Conservation (phyloP, 2,797 vertebrate species). For the Protonibea diacanthus region DNA sequence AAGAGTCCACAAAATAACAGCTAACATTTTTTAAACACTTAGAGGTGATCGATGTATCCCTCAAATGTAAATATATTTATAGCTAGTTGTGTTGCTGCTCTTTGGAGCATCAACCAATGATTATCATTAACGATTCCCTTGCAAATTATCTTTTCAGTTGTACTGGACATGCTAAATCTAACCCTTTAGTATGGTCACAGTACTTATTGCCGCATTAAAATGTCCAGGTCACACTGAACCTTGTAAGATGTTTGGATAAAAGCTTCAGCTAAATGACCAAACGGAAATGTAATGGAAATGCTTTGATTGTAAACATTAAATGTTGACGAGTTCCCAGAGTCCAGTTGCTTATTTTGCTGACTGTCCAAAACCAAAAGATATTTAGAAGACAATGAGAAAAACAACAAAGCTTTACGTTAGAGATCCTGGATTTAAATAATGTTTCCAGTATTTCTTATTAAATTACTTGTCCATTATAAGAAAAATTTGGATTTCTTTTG, state of each 20-base stretch:
- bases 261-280: too few relatives aligned
- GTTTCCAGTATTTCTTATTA: not conserved
- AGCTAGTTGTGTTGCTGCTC: not conserved
- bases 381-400: not conserved
- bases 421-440: not conserved
- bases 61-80: not conserved
- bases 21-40: not conserved
- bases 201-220: too few relatives aligned
- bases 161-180: too few relatives aligned
- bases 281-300: too few relatives aligned
- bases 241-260: too few relatives aligned
- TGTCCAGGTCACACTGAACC: too few relatives aligned
- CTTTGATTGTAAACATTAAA: too few relatives aligned
- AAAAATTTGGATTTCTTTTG: not conserved
- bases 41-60: not conserved
- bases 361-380: not conserved
- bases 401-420: not conserved
- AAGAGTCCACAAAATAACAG: not conserved
- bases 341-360: too few relatives aligned
- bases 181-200: too few relatives aligned
- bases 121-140: not conserved
- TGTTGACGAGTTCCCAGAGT: not conserved
- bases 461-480: not conserved
- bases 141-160: not conserved
- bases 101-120: not conserved